These are phyloP conservation scores for Dryadula phaetusa DNA, from an alignment of 2,888 invertebrate genomes.

Conservation along the genomic window DNA sequence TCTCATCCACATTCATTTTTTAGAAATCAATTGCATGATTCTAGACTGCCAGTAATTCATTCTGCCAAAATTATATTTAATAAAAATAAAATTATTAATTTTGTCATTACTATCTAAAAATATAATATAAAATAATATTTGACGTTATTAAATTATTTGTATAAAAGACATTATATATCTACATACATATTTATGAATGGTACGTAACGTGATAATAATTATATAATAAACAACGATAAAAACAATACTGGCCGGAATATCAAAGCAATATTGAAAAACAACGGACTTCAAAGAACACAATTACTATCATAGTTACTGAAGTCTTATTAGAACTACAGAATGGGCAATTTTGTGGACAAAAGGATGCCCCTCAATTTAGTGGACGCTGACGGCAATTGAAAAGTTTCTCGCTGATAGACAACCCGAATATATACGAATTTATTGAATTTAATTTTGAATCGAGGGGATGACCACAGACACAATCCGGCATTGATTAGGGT, in stretches of 20 bases:
- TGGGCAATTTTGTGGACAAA: constrained; percentile 82
- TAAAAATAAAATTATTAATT: no score
- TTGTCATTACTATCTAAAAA: no score
- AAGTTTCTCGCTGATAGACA: constrained; percentile 75
- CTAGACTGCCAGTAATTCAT: no score
- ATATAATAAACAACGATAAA: no score
- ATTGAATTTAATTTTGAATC: constrained; percentile 73
- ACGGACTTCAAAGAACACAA: constrained; percentile 74
- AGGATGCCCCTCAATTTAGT: constrained; percentile 66
- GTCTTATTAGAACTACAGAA: constrained; percentile 78
- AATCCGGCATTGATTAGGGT: constrained; percentile 70
- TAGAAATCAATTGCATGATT: no score
- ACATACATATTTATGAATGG: no score
- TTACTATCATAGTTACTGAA: constrained; percentile 75
- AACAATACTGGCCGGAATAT: constrained; percentile 44
- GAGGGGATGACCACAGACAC: constrained; percentile 76
- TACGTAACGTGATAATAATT: no score
- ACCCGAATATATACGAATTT: constrained; percentile 71
- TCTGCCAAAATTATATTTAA: no score
- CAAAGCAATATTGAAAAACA: constrained; percentile 51
- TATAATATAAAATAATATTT: no score
- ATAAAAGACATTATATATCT: no score
- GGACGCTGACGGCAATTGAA: constrained; percentile 73
- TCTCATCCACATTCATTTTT: no score
- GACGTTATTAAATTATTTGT: no score